Percentiles rank a stretch among this genome's conserved stretches.
Conservation (phyloP, 2,113 vertebrate species). For the Cheirogaleus medius region DNA sequence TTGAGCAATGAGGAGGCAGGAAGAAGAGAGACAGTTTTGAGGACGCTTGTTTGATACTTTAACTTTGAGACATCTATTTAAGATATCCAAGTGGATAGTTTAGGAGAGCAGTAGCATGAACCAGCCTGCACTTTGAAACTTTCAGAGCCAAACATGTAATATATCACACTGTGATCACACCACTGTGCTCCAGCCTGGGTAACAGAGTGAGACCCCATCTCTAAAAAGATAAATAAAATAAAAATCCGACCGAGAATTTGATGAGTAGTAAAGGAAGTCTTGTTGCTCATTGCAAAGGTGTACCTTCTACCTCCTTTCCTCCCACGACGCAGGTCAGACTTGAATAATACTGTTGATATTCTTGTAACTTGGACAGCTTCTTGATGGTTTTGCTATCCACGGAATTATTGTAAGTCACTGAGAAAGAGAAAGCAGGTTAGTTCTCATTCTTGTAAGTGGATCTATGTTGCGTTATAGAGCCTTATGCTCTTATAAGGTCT, state of each 20-base stretch:
- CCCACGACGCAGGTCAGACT: not conserved
- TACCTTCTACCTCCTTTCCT: not conserved
- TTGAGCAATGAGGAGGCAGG: not conserved
- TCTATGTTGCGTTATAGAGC: not conserved
- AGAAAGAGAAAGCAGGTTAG: not conserved
- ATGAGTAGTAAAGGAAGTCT: not conserved
- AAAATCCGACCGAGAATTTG: not conserved
- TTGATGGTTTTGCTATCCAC: not conserved
- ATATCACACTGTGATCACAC: too few species aligned
- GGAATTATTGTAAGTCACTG: not conserved
- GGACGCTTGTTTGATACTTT: not conserved
- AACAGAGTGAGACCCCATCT: too few species aligned
- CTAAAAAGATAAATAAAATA: not conserved
- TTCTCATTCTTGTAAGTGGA: not conserved
- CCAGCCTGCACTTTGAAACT: too few species aligned
- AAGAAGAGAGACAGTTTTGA: not conserved
- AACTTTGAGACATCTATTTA: not conserved
- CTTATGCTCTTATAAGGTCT: not conserved
- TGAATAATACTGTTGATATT: not conserved
- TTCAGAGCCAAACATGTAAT: not conserved
- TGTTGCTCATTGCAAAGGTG: not conserved
- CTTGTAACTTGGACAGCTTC: not conserved
- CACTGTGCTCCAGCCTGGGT: too few species aligned
- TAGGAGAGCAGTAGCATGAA: not conserved
- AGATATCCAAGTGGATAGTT: not conserved